Percentiles rank a stretch among this genome's conserved stretches.
These are phyloP conservation scores for Antrozous pallidus DNA, from an alignment of 2,797 vertebrate species.

Conservation along the genomic window DNA sequence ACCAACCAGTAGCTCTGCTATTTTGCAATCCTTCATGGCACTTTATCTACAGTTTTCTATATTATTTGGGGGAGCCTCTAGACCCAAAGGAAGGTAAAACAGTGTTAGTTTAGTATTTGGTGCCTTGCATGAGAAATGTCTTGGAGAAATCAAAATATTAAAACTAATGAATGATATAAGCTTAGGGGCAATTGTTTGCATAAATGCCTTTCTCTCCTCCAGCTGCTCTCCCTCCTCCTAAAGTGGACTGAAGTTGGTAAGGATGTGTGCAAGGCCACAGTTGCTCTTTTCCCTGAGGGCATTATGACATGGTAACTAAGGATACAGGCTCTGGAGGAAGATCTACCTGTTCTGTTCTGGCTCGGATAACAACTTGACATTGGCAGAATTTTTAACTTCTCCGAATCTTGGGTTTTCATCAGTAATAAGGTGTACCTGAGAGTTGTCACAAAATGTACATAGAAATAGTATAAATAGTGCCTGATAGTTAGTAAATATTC, in stretches of 20 bases:
- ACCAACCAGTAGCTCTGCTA: background rate
- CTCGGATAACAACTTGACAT: background rate
- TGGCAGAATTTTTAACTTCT: background rate
- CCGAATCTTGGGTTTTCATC: background rate
- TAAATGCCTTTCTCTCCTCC: background rate
- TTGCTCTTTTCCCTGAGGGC: background rate
- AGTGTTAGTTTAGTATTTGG: background rate
- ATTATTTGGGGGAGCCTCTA: background rate
- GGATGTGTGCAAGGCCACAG: background rate
- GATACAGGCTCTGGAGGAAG: background rate
- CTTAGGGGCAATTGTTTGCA: background rate
- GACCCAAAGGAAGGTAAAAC: background rate
- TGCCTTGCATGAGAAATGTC: background rate
- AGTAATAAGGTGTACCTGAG: background rate
- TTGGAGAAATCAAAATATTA: background rate
- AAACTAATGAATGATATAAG: background rate
- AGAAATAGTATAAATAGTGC: background rate
- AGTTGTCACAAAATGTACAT: background rate
- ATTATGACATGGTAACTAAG: background rate
- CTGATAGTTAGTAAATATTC: background rate
- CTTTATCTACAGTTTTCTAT: background rate
- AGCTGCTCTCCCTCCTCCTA: background rate
- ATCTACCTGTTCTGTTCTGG: background rate
- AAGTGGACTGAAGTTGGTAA: background rate
- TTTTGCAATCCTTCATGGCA: background rate